Conservation (phyloP, 1,140 invertebrate genomes). For the Ostrea edulis region DNA sequence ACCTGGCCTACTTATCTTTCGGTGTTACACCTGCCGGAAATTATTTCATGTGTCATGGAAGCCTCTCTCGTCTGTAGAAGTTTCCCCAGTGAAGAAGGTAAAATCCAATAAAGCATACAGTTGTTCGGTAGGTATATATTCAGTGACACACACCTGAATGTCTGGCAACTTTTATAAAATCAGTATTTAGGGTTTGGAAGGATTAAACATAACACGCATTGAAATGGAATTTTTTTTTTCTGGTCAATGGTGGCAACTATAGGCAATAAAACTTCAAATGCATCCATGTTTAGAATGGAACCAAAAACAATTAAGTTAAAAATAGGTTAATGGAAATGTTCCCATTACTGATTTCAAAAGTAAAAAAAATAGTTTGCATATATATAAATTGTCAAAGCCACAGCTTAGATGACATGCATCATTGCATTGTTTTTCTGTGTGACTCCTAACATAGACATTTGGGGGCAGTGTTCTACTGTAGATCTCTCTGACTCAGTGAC, state of each 20-base stretch:
- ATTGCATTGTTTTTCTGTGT: neutral
- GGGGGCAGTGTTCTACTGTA: neutral
- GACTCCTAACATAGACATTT: neutral
- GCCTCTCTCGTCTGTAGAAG: neutral
- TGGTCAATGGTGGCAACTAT: neutral
- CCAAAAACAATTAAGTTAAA: neutral
- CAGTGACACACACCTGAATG: neutral
- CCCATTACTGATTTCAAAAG: neutral
- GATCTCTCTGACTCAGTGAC: neutral
- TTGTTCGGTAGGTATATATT: neutral
- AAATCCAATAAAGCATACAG: neutral
- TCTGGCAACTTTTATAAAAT: neutral
- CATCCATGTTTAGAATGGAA: neutral
- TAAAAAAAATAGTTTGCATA: neutral
- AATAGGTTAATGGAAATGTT: neutral
- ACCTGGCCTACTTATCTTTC: slow-evolving; percentile 11
- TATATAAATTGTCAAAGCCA: neutral
- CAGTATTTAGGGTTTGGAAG: neutral
- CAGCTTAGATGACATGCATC: neutral
- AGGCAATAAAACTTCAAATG: neutral
- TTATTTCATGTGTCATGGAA: neutral
- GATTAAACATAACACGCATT: neutral
- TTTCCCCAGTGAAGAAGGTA: neutral
- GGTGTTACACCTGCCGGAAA: slow-evolving; percentile 7
- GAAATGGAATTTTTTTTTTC: neutral